Conservation (phyloP, 2,888 invertebrate species). For the Venustoraphidia nigricollis region DNA sequence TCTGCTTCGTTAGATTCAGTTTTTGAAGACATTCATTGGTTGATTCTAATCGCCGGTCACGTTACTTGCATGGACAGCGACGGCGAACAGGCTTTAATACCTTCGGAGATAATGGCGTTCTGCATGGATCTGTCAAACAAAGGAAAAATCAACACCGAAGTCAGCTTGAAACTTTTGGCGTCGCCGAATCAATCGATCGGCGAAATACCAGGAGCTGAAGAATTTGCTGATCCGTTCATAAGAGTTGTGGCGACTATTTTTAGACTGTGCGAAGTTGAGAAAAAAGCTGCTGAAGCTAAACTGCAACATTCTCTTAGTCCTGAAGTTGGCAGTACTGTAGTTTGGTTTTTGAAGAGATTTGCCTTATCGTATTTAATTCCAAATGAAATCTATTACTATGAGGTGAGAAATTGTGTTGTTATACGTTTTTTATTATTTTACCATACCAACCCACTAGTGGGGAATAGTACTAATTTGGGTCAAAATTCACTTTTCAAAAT, state of each 20-base stretch:
- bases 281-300: constrained; percentile 52
- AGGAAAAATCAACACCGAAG: constrained; percentile 18
- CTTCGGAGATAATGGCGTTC: constrained; percentile 43
- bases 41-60: constrained; percentile 60
- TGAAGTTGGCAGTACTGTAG: constrained; percentile 57
- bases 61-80: constrained; percentile 49
- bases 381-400: constrained; percentile 38
- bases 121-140: constrained; percentile 34
- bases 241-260: constrained; percentile 57
- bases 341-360: constrained; percentile 71
- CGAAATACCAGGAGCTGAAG: constrained; percentile 26
- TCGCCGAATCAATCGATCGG: constrained; percentile 31
- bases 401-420: constrained; percentile 24
- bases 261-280: constrained; percentile 60
- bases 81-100: constrained; percentile 50
- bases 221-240: constrained; percentile 28
- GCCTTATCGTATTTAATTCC: constrained; percentile 55
- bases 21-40: constrained; percentile 86
- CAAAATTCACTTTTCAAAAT: too few relatives aligned
- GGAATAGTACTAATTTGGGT: too few relatives aligned
- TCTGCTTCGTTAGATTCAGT: constrained; percentile 36
- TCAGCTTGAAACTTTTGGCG: constrained; percentile 24
- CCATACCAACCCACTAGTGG: too few relatives aligned
- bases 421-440: neutral
- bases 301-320: constrained; percentile 56